Evolutionary conservation across 2,888 invertebrate species (phyloP).

Genomic region (Hydraecia micacea): DNA sequence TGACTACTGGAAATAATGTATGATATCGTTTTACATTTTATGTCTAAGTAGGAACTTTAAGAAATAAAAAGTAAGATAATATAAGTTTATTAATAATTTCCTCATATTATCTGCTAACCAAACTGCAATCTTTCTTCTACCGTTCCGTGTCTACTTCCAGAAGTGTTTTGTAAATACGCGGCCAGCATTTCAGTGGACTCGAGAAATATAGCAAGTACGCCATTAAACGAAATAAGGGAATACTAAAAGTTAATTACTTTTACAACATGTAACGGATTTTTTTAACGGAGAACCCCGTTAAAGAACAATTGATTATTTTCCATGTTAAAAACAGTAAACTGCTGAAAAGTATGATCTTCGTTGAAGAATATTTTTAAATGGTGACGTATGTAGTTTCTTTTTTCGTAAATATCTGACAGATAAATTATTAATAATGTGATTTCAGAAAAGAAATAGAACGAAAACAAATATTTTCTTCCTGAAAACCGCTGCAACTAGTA

Average conservation of each 20-base stretch:
- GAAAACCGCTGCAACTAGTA: background rate
- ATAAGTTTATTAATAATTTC: background rate
- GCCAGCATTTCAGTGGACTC: background rate
- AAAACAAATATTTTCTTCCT: too few species aligned
- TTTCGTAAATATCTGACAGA: background rate
- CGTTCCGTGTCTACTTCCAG: background rate
- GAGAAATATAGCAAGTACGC: conserved; percentile 25
- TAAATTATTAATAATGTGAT: too few species aligned
- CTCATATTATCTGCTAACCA: background rate
- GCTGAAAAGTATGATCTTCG: background rate
- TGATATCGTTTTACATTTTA: background rate
- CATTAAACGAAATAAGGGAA: conserved; percentile 40
- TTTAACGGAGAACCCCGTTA: background rate
- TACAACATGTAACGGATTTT: conserved; percentile 6
- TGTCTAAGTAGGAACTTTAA: background rate
- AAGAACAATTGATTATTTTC: background rate
- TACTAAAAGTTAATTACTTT: conserved; percentile 35
- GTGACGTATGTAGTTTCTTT: background rate
- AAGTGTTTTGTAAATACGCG: conserved; percentile 38
- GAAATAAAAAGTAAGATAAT: background rate
- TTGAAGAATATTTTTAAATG: background rate
- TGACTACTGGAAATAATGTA: too few species aligned
- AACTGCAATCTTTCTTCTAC: background rate
- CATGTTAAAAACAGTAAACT: background rate
- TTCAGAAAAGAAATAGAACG: too few species aligned